Base-by-base conservation (phyloP, 2,888 invertebrate species). In the Iselma pallidipennis region DNA sequence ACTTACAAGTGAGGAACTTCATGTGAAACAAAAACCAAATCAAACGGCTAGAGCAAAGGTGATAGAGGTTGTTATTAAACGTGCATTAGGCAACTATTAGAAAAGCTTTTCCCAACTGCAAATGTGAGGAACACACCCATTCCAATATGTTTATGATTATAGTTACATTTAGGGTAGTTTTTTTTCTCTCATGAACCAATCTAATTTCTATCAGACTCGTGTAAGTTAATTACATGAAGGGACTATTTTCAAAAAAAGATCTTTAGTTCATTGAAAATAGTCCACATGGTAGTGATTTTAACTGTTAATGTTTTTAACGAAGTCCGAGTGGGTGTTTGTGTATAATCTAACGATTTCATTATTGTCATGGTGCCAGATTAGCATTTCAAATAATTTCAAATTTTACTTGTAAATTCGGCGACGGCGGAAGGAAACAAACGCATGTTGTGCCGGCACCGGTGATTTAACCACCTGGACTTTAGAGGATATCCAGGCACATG, bases 1-100 rank as follows among this genome's bases (percentile, higher is more conserved):
- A 29, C 45, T 55, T 37, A 51, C 19, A 54, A 49, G 49, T 55
- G n/a, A 51, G 33, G 60, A 29, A 65, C 72, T 74, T 73, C 73
- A 70, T 73, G 74, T 71, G 74, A 76, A 77, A 76, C 75, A 77
- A 79, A 77, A 75, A 73, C 73, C 74, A 75, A 76, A 76, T 72
- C 29, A 10, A 29, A 7, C 10, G 29, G 29, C 29, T 16, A 29
- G 19, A 4, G 42, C 10, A 42, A 21, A 72, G 70, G 68, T 68
- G 69, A 68, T 66, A 70, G 19, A 70, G 66, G 71, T 71, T 75
- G 71, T 80, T 77, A 80, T 80, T 80, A 80, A 76, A 78, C 74
- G 73, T 72, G 71, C 79, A 78, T 79, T 79, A 78, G 74, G 71
- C 69, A 70, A 42, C 71, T 68, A 72, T 75, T 74, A 72, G 68